These are phyloP conservation scores for Arothron firmamentum DNA, from an alignment of 2,113 vertebrate species.

Conservation along the genomic window DNA sequence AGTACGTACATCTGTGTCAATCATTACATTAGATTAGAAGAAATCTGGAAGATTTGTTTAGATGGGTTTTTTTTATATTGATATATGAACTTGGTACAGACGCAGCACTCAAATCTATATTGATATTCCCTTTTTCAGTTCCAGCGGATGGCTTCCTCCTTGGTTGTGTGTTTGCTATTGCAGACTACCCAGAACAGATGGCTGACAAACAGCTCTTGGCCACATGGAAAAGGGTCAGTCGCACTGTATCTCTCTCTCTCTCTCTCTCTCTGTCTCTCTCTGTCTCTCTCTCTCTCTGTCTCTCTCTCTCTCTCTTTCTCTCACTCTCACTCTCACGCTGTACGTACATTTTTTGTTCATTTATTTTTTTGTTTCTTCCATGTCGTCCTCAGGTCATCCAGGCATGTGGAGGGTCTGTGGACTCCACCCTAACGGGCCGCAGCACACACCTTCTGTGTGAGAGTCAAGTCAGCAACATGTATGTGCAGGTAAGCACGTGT, in stretches of 20 bases:
- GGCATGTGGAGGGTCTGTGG: constrained; percentile 87
- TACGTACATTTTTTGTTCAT: too few relatives aligned
- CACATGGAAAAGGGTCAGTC: constrained; percentile 89
- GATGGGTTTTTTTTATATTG: too few relatives aligned
- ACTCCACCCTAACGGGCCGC: constrained; percentile 82
- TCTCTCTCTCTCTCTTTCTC: too few relatives aligned
- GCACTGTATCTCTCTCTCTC: neutral
- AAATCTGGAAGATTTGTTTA: too few relatives aligned
- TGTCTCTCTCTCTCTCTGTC: too few relatives aligned
- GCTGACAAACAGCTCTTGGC: constrained; percentile 93
- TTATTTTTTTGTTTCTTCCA: neutral
- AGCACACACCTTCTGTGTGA: constrained; percentile 97
- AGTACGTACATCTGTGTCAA: constrained; percentile 75
- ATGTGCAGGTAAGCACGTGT: constrained; percentile 84
- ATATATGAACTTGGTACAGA: too few relatives aligned
- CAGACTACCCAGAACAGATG: constrained; percentile 98
- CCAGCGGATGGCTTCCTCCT: constrained; percentile 89
- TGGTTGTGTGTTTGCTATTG: constrained; percentile 92
- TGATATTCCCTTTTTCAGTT: constrained; percentile 69
- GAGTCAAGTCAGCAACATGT: constrained; percentile 94
- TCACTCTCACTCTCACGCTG: too few relatives aligned
- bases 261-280: too few relatives aligned
- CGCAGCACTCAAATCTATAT: too few relatives aligned
- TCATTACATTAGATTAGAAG: neutral
- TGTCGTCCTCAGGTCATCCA: constrained; percentile 84